A percentile compares a stretch with the other conserved stretches of the same genome.
Evolutionary conservation across 1,140 invertebrate genomes (phyloP).

Genomic region (Trinorchestia longiramus): DNA sequence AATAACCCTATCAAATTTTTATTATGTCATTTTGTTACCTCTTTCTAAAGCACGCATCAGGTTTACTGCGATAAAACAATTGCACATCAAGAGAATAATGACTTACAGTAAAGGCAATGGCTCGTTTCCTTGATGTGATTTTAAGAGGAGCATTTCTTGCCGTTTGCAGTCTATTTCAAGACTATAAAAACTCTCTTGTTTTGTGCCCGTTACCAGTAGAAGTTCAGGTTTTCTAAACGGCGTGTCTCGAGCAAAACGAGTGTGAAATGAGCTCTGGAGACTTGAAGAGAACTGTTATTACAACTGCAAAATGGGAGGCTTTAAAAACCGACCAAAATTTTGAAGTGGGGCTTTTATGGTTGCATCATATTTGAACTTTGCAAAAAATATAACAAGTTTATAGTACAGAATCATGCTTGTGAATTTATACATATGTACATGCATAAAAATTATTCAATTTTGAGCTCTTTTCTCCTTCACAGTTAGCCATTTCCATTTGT

Average conservation of each 20-base stretch:
- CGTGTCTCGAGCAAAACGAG: not conserved
- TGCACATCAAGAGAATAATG: not conserved
- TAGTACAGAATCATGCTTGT: too few relatives aligned
- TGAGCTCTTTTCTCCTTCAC: too few relatives aligned
- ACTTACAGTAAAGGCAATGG: not conserved
- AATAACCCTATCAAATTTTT: not conserved
- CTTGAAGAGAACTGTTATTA: not conserved
- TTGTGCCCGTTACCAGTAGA: not conserved
- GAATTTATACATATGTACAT: too few relatives aligned
- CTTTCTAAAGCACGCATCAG: not conserved
- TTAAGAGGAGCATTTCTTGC: not conserved
- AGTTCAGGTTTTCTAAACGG: not conserved
- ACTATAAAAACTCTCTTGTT: not conserved
- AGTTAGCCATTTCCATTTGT: too few relatives aligned
- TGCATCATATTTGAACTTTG: not conserved
- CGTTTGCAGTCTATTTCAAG: not conserved
- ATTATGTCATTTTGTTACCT: not conserved
- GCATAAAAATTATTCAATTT: too few relatives aligned
- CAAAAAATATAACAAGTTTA: not conserved
- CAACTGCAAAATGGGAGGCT: not conserved
- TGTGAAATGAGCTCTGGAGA: not conserved
- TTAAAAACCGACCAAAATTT: not conserved
- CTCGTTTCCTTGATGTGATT: not conserved
- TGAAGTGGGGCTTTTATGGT: not conserved
- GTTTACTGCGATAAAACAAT: not conserved